Conservation (phyloP, 2,113 vertebrate genomes). For the Oryzias woworae region DNA sequence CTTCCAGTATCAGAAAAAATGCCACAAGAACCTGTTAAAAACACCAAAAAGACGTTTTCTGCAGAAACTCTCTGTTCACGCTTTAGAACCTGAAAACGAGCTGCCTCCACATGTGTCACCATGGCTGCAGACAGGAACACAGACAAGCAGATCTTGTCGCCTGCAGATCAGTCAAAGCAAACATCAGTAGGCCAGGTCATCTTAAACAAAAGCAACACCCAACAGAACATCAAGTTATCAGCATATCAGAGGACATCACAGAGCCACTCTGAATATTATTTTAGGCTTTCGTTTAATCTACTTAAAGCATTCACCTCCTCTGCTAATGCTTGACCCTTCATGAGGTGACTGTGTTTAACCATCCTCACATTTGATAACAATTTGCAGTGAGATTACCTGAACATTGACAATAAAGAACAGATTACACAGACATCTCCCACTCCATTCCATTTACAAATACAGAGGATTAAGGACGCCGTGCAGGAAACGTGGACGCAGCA, state of each 20-base stretch:
- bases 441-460: neutral
- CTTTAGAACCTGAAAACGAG: too few species aligned
- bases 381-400: slow-evolving; percentile 1
- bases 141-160: too few species aligned
- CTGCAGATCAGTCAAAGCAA: too few species aligned
- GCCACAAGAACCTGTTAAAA: too few species aligned
- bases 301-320: neutral
- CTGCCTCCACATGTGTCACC: too few species aligned
- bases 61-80: too few species aligned
- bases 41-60: too few species aligned
- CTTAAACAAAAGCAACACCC: too few species aligned
- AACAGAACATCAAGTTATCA: neutral
- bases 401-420: neutral
- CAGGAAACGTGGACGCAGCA: neutral
- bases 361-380: neutral
- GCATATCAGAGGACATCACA: neutral
- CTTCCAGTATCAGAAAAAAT: too few species aligned
- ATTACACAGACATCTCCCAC: neutral
- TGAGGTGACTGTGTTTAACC: neutral
- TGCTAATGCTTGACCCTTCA: neutral
- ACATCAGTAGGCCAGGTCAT: too few species aligned
- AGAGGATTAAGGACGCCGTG: neutral
- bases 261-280: neutral
- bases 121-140: too few species aligned
- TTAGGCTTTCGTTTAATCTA: neutral